Evolutionary conservation across 2,113 vertebrate species (phyloP).

Genomic region (Physeter macrocephalus): DNA sequence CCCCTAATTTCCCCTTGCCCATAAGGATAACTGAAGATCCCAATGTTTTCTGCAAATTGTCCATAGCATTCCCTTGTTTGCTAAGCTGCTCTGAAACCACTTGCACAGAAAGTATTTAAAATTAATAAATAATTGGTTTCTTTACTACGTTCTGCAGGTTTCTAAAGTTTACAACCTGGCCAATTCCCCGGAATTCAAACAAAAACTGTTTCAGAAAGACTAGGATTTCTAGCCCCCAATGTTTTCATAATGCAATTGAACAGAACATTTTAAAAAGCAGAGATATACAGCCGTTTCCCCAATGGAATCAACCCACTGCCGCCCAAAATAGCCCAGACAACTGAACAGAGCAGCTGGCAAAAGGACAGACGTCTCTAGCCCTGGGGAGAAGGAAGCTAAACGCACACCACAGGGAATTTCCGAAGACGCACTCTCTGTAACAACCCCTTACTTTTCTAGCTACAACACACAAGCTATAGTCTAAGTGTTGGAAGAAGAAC

Average conservation of each 20-base stretch:
- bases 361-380: conserved; percentile 12
- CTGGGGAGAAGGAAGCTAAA: conserved; percentile 9
- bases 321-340: conserved; percentile 60
- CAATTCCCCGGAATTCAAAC: conserved; percentile 8
- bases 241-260: conserved; percentile 14
- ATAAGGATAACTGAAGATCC: not conserved
- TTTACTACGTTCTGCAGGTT: conserved; percentile 22
- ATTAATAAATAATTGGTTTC: not conserved
- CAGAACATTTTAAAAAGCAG: conserved; percentile 27
- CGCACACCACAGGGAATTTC: not conserved
- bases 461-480: not conserved
- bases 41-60: conserved; percentile 17
- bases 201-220: conserved; percentile 5
- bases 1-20: not conserved
- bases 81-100: not conserved
- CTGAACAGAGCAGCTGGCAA: conserved; percentile 63
- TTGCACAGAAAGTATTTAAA: conserved; percentile 10
- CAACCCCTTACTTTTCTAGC: conserved; percentile 21
- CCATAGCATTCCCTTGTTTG: not conserved
- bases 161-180: conserved; percentile 36
- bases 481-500: conserved; percentile 12
- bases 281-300: conserved; percentile 11
- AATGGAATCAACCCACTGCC: conserved; percentile 39
- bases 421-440: not conserved
- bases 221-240: not conserved